Conservation (phyloP, 2,888 invertebrate species). For the Acrobasis repandana region DNA sequence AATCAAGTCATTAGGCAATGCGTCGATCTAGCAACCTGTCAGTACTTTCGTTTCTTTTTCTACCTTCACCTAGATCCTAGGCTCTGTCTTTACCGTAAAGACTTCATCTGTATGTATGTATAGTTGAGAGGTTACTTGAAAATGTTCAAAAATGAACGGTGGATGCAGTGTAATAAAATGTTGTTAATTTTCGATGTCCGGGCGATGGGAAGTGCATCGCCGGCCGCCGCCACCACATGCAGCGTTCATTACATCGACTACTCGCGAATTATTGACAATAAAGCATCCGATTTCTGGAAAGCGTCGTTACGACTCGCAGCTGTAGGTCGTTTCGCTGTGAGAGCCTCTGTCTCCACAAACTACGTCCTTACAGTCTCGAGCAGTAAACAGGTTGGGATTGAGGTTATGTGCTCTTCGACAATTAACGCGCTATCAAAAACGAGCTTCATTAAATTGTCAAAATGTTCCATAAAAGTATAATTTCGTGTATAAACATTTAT, state of each 20-base stretch:
- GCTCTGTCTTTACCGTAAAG: too few species aligned
- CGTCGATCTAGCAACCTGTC: too few species aligned
- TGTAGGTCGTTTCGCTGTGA: conserved; percentile 52
- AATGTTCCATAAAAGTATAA: background rate
- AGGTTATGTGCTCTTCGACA: conserved; percentile 18
- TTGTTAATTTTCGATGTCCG: conserved; percentile 24
- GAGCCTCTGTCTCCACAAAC: conserved; percentile 28
- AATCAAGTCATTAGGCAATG: too few species aligned
- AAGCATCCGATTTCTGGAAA: conserved; percentile 69
- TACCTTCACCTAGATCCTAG: too few species aligned
- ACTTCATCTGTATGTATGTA: too few species aligned
- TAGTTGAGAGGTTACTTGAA: background rate
- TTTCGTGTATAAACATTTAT: background rate
- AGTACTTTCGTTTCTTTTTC: too few species aligned
- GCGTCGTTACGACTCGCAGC: conserved; percentile 56
- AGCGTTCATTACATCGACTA: conserved; percentile 58
- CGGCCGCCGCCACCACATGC: conserved; percentile 51
- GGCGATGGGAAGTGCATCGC: conserved; percentile 34
- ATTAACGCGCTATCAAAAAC: conserved; percentile 25
- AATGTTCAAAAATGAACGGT: background rate
- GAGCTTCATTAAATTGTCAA: conserved; percentile 10
- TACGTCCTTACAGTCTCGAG: conserved; percentile 20
- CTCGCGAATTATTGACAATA: conserved; percentile 68
- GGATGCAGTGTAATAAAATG: background rate
- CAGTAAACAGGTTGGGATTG: conserved; percentile 25